These are phyloP conservation scores for Listrodromus nycthemerus DNA, from an alignment of 2,888 invertebrate genomes.

Conservation along the genomic window DNA sequence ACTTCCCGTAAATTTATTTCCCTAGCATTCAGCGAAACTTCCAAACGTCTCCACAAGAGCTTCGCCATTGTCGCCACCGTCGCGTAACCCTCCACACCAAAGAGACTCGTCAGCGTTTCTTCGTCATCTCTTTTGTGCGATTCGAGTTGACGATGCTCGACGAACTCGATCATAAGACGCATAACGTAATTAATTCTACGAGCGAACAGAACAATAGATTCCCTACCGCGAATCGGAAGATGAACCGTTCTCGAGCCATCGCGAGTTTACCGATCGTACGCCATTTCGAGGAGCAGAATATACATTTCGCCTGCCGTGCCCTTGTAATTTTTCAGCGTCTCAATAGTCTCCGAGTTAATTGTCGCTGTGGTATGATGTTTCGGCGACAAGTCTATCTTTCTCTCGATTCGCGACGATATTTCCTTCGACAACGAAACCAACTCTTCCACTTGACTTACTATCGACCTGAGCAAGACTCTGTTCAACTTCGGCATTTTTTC, in stretches of 20 bases:
- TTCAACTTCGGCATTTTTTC: slow-evolving; percentile 71
- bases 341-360: slow-evolving; percentile 73
- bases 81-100: background rate
- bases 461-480: slow-evolving; percentile 71
- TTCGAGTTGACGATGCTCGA: slow-evolving; percentile 23
- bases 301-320: slow-evolving; percentile 76
- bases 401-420: slow-evolving; percentile 70
- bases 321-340: slow-evolving; percentile 71
- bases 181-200: slow-evolving; percentile 71
- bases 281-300: slow-evolving; percentile 76
- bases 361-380: slow-evolving; percentile 74
- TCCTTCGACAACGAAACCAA: slow-evolving; percentile 70
- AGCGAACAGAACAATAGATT: background rate
- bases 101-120: background rate
- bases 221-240: background rate
- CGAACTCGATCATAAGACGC: slow-evolving; percentile 69
- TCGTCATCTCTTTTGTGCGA: background rate
- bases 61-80: slow-evolving; percentile 45
- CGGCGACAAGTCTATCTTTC: slow-evolving; percentile 73
- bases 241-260: background rate
- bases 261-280: slow-evolving; percentile 77
- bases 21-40: background rate
- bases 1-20: background rate
- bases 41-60: slow-evolving; percentile 51
- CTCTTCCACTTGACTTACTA: slow-evolving; percentile 74